Evolutionary conservation across 2,797 vertebrate species (phyloP).

Genomic region (Margarornis squamiger): DNA sequence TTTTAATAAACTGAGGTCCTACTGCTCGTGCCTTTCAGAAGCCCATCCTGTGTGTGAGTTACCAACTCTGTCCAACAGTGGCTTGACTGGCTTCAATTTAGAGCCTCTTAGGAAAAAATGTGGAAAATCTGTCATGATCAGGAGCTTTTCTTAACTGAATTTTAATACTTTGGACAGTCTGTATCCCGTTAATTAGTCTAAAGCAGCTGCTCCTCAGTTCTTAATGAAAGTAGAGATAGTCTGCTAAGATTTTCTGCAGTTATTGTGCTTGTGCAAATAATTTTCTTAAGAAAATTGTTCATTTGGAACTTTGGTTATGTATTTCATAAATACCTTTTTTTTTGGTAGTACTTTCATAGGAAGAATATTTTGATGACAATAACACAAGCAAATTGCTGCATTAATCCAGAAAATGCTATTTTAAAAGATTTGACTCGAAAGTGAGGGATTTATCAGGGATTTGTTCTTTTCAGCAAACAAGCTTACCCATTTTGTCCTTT

Average conservation of each 20-base stretch:
- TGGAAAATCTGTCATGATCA: background rate
- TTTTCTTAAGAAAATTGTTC: background rate
- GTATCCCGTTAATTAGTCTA: constrained; percentile 51
- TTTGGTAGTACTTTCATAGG: background rate
- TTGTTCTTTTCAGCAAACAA: background rate
- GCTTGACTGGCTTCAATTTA: background rate
- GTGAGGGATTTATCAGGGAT: background rate
- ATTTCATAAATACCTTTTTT: background rate
- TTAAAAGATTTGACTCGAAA: background rate
- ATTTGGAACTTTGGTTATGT: background rate
- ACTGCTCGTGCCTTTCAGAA: background rate
- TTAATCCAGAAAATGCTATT: background rate
- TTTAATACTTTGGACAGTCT: constrained; percentile 6
- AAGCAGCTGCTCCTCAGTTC: constrained; percentile 28
- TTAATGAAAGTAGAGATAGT: background rate
- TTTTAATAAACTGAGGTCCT: background rate
- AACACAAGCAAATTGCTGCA: background rate
- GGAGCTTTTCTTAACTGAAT: constrained; percentile 15
- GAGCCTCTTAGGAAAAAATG: background rate
- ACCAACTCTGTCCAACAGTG: background rate
- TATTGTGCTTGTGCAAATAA: background rate
- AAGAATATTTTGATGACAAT: background rate
- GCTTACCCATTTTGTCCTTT: background rate
- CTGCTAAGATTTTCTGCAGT: constrained; percentile 4
- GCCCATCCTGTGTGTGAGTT: background rate